Evolutionary conservation across 2,113 vertebrate genomes (phyloP).

Genomic region (Hippocampus guttulatus): DNA sequence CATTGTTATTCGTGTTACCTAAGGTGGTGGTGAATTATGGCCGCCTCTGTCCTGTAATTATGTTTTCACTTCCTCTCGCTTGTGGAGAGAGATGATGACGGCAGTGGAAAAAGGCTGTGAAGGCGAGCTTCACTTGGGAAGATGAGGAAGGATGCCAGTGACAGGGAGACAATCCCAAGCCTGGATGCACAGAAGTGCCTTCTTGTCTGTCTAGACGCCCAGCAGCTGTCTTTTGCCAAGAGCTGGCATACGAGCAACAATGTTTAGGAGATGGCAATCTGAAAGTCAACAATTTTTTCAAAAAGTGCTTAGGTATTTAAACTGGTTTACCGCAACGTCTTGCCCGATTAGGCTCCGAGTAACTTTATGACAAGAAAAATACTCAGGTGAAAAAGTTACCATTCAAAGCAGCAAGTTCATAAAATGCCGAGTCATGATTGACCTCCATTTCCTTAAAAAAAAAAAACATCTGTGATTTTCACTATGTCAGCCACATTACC

Average conservation of each 20-base stretch:
- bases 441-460: too few species aligned
- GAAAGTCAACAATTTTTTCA: background rate
- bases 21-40: slow-evolving; percentile 22
- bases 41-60: slow-evolving; percentile 57
- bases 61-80: slow-evolving; percentile 31
- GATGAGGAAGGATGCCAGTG: slow-evolving; percentile 38
- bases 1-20: slow-evolving; percentile 29
- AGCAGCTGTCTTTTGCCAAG: slow-evolving; percentile 36
- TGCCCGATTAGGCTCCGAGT: background rate
- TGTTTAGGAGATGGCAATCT: background rate
- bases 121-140: slow-evolving; percentile 36
- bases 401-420: too few species aligned
- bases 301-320: background rate
- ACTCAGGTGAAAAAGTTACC: too few species aligned
- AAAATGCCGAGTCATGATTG: too few species aligned
- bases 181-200: slow-evolving; percentile 17
- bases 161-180: slow-evolving; percentile 24
- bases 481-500: too few species aligned
- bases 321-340: background rate
- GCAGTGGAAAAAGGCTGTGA: slow-evolving; percentile 32
- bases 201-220: slow-evolving; percentile 49
- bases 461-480: too few species aligned
- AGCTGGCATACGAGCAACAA: slow-evolving; percentile 12
- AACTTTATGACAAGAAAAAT: background rate
- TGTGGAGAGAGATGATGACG: slow-evolving; percentile 38